Evolutionary conservation across 2,888 invertebrate species (phyloP), one percentile per base, ranked within the genome.

Genomic region (Trichogramma dendrolimi): DNA sequence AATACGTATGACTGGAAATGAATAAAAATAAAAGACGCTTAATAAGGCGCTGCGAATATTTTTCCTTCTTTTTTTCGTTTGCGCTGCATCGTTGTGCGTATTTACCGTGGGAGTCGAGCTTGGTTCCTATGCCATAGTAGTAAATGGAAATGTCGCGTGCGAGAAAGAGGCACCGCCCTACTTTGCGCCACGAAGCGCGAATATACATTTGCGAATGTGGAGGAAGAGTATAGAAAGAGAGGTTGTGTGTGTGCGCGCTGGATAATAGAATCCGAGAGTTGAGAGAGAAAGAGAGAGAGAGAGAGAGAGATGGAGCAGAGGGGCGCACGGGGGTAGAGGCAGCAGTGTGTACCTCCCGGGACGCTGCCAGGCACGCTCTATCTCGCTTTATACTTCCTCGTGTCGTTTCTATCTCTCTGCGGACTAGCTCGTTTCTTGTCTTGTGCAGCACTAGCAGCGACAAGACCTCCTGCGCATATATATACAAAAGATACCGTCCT

Each of bases 131-230:
- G 65, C 63, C 63, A 58, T 58, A 60, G 59, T 59, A 61, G 66
- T 66, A 66, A 66, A 66, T 66, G 63, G 66, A 66, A 65, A 66
- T 66, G 66, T 66, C 66, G 63, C 27, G 27, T 27, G 27, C 27
- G 27, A 27, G 27, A 27, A 27, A 27, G 27, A 66, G 63, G 55
- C 61, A 55, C 61, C 57, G 60, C 63, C 61, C 66, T 61, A 66
- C 63, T 63, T 66, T 66, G 58, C 66, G 51, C 51, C 58, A 56
- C 50, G 58, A 60, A 58, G 41, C 58, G 52, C 57, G 65, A 53
- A 61, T 61, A 66, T 66, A 63, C 59, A 66, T 66, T 66, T 66
- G 61, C 61, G 64, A 58, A 46, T n/a, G 53, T 46, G 41, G 46
- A 46, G 39, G 14, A 42, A 40, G 43, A 47, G 54, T 8, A 10